A percentile compares a stretch with the other conserved stretches of the same genome.
Conservation (phyloP, 2,113 vertebrate genomes). For the Quiscalus mexicanus region DNA sequence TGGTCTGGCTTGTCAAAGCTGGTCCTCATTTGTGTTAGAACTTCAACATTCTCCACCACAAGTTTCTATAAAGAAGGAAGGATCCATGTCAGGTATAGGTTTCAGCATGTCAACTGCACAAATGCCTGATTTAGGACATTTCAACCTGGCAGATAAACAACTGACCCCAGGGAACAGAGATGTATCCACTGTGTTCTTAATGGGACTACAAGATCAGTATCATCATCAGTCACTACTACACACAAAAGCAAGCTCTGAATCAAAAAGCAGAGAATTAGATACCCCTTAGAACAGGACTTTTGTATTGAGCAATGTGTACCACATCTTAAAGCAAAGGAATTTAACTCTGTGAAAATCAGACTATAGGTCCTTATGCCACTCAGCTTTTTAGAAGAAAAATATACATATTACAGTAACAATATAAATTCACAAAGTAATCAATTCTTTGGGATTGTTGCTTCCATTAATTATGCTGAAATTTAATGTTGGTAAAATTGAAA, state of each 20-base stretch:
- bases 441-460: background rate
- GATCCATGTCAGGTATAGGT: conserved; percentile 30
- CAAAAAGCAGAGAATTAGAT: background rate
- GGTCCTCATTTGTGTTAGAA: conserved; percentile 98
- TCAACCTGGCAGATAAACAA: conserved; percentile 22
- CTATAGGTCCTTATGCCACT: background rate
- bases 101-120: background rate
- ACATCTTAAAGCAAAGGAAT: background rate
- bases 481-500: background rate
- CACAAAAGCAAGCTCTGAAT: background rate
- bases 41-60: conserved; percentile 97
- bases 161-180: conserved; percentile 38
- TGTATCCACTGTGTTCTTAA: background rate
- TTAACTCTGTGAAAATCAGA: background rate
- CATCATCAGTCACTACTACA: background rate
- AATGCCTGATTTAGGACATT: conserved; percentile 7
- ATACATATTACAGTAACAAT: background rate
- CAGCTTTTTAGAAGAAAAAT: background rate
- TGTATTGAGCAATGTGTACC: background rate
- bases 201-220: background rate
- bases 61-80: conserved; percentile 85
- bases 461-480: background rate
- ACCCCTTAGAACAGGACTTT: background rate
- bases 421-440: background rate
- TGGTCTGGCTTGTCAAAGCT: conserved; percentile 99